Percentiles rank a stretch among this genome's conserved stretches.
These are phyloP conservation scores for Lochmaea crataegi DNA, from an alignment of 2,888 invertebrate genomes.

Conservation along the genomic window DNA sequence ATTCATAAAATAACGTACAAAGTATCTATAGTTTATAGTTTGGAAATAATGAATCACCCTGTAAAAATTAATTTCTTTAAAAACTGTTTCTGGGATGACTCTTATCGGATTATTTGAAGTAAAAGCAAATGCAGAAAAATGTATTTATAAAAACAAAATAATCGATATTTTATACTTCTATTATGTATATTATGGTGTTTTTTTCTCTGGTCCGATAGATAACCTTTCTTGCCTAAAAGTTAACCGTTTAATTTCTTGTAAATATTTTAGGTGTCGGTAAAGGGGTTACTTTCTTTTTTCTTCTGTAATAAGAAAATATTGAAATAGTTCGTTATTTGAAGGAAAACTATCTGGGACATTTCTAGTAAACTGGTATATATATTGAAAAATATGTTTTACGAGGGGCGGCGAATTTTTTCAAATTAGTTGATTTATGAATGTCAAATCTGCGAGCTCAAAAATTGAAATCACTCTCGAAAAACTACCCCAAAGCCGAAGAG, in stretches of 20 bases:
- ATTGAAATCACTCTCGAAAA: too few relatives aligned
- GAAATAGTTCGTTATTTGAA: constrained; percentile 2
- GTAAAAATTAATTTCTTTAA: neutral
- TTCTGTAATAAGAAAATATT: neutral
- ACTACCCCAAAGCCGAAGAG: too few relatives aligned
- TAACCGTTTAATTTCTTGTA: neutral
- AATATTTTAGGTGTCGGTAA: constrained; percentile 7
- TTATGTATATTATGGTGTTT: neutral
- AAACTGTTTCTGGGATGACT: too few relatives aligned
- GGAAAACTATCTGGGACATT: constrained; percentile 2
- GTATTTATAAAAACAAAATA: neutral
- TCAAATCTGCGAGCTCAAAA: too few relatives aligned
- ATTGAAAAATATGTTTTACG: too few relatives aligned
- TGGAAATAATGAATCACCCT: too few relatives aligned
- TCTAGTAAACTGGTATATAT: neutral
- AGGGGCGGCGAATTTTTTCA: too few relatives aligned
- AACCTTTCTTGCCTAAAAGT: constrained; percentile 5
- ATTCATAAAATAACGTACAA: too few relatives aligned
- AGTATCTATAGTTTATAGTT: too few relatives aligned
- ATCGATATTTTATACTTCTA: neutral
- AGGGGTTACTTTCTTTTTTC: neutral
- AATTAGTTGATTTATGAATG: too few relatives aligned
- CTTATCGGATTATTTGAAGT: constrained; percentile 22
- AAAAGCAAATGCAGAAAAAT: neutral
- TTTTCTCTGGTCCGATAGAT: neutral